Base-by-base conservation (phyloP, 2,888 invertebrate genomes). In the Linnaemya vulpina region DNA sequence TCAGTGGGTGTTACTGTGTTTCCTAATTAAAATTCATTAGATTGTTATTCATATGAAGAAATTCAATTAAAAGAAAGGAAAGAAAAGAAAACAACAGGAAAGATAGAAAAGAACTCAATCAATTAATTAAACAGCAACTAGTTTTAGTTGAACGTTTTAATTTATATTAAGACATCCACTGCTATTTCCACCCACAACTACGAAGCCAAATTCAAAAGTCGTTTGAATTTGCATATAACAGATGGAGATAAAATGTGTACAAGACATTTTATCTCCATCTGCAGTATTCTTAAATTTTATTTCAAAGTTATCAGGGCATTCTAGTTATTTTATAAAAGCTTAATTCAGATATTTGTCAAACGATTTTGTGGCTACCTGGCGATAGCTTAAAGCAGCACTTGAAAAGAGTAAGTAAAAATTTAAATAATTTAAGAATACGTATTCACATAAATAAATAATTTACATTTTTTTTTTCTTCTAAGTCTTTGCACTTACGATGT, bases 1-100 rank as follows among this genome's bases (percentile, higher is more conserved):
- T 40, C 8, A 78, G 70, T 78, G 77, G 77, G 70, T 78, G 65
- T 63, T 78, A 55, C 43, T 43, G 53, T 63, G 63, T 70, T 71
- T 78, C 70, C 78, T 82, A 77, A 85, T 85, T 85, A 82, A 82
- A 78, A 82, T 85, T 82, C 82, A 82, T 85, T 82, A 82, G 60
- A 43, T 65, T 35, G 60, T 11, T 74, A 17, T 77, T 49, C 63
- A 30, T 49, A 76, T 67, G 35, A 35, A 70, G 51, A 71, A 70
- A 70, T 63, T 78, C 51, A 70, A n/a, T 68, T 30, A 53, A 35
- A 53, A 25, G 46, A 49, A 25, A 63, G 20, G 17, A 22, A 77
- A 17, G 13, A 17, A n/a, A 25, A 20, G 9, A 38, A n/a, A 60
- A n/a, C 3, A 55, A 25, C 10, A 55, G 25, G 17, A 1, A 17